Base-by-base conservation (phyloP, 2,888 invertebrate genomes). In the Agrenia bidenticulata region DNA sequence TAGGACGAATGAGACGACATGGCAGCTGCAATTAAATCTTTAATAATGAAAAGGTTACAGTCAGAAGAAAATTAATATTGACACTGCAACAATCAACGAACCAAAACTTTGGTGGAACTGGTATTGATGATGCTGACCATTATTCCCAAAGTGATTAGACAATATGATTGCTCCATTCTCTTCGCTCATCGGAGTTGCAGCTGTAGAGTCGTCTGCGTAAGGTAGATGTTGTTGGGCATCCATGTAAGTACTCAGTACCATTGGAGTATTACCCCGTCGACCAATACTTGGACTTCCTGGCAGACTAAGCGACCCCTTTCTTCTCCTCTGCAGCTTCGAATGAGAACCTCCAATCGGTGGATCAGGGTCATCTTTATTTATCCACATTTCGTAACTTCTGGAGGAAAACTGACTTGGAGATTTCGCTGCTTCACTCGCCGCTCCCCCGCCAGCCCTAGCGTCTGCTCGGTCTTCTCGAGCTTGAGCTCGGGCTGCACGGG, bases 161-260 rank as follows among this genome's bases (percentile, higher is more conserved):
- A 94, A 90, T 78, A 94, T 90, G 81, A 94, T 93, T 79, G 93
- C 92, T 79, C 94, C 94, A 81, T 94, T 94, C 82, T 96, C 96
- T 83, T 96, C 96, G 74, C 94, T 94, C 90, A 95, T 93, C 61
- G 96, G 96, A 70, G 96, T 97, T 67, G 95, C 96, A 73, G 95
- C 96, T 79, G 93, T 93, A 72, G 95, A 95, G 82, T 96, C 97
- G 81, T 97, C 97, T 65, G 95, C 96, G 80, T 94, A 97, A 66
- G 96, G 96, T 79, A 96, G 86, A 82, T 94, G 93, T 83, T 94
- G 93, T 79, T 82, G 78, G 42, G 73, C 70, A 59, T 68, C 95
- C 81, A 94, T 85, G 84, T 94, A 94, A 76, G 94, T 94, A 78
- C 92, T 94, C 76, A 94, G 85, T 73, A 96, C 94, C 78, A 95